These are phyloP conservation scores for Halcyon leucocephala DNA, from an alignment of 2,797 vertebrate genomes.

Conservation along the genomic window DNA sequence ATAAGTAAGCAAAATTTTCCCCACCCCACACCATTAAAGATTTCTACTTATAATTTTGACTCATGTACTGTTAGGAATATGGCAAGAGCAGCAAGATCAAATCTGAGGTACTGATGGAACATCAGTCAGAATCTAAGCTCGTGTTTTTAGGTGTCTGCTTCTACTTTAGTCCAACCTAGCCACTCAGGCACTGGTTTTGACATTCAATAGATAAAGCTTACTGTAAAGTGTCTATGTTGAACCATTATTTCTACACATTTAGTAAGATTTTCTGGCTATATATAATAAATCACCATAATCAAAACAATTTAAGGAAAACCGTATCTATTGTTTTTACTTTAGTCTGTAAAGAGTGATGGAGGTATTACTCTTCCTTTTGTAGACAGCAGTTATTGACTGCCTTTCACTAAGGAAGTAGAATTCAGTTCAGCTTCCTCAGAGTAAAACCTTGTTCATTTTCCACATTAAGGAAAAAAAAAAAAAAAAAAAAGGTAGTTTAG, in stretches of 20 bases:
- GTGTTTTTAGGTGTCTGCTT: neutral
- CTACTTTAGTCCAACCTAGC: neutral
- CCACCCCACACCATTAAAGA: neutral
- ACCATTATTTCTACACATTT: neutral
- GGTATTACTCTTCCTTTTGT: neutral
- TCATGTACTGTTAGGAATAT: neutral
- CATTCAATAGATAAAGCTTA: neutral
- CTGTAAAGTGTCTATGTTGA: neutral
- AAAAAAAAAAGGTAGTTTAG: neutral
- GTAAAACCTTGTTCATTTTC: neutral
- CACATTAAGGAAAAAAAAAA: too few species aligned
- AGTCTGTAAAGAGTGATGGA: neutral
- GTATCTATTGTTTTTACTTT: neutral
- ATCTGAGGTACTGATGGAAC: neutral
- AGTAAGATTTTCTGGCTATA: neutral
- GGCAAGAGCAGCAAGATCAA: neutral
- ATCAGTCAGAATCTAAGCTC: neutral
- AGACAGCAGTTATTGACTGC: neutral
- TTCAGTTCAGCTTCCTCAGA: neutral
- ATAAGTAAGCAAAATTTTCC: neutral
- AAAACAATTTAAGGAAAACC: neutral
- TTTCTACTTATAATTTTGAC: neutral
- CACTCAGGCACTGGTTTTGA: neutral
- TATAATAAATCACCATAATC: neutral
- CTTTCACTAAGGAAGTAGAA: neutral